Percentiles rank a stretch among this genome's conserved stretches.
phyloP scores from a whole-genome alignment of 2,113 vertebrate species.

The Amphiprion percula region DNA sequence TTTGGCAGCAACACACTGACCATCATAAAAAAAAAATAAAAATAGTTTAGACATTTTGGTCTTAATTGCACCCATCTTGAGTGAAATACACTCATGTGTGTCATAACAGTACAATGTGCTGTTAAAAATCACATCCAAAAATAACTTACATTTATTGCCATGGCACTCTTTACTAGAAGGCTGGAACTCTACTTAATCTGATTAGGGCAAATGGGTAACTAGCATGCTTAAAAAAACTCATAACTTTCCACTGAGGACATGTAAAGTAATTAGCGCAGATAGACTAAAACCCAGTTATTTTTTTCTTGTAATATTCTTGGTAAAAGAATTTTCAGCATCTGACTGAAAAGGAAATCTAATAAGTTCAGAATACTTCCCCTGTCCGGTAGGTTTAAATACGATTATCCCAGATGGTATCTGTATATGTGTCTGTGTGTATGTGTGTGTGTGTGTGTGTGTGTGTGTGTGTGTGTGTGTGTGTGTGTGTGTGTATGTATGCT shows the following conservation, averaged over 20 bases:
- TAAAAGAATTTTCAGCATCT: constrained; percentile 17
- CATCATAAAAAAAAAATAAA: background rate
- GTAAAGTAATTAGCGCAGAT: background rate
- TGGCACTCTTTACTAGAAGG: too few relatives aligned
- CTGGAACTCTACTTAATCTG: too few relatives aligned
- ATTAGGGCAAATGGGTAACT: too few relatives aligned
- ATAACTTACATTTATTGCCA: background rate
- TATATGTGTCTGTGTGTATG: background rate
- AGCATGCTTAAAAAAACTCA: background rate
- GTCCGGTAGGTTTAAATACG: constrained; percentile 3
- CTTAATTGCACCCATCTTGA: background rate
- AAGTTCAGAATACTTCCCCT: constrained; percentile 22
- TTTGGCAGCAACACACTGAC: constrained; percentile 37
- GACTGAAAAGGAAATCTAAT: constrained; percentile 39
- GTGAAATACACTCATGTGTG: background rate
- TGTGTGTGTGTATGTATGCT: background rate
- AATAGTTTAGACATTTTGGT: background rate
- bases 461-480: background rate
- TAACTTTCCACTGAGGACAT: background rate
- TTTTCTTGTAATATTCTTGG: constrained; percentile 3
- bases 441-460: background rate
- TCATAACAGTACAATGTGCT: background rate
- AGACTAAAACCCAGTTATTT: background rate
- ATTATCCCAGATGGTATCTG: constrained; percentile 1
- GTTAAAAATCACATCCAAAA: too few relatives aligned